A percentile compares a stretch with the other conserved stretches of the same genome.
Conservation (phyloP, 2,797 vertebrate genomes). For the Triplophysa bombifrons region DNA sequence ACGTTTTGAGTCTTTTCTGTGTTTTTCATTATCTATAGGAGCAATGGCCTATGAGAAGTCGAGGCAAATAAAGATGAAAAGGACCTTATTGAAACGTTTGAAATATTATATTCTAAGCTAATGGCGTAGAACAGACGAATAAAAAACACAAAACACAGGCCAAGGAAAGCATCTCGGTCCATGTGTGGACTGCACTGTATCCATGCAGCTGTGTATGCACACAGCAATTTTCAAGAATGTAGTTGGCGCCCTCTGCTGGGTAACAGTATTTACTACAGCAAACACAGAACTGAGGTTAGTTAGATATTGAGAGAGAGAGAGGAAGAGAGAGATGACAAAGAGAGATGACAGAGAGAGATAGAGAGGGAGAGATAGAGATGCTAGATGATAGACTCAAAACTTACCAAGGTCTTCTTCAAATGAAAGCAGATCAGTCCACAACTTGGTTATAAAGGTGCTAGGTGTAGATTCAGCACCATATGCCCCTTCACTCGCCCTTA, state of each 20-base stretch:
- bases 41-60: neutral
- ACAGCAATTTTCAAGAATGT: neutral
- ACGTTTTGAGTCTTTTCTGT: neutral
- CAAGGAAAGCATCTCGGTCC: conserved; percentile 49
- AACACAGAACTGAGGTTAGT: neutral
- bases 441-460: neutral
- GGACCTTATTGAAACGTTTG: conserved; percentile 11
- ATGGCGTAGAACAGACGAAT: conserved; percentile 40
- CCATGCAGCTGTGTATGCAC: neutral
- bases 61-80: conserved; percentile 14
- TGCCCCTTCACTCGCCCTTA: neutral
- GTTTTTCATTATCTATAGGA: conserved; percentile 14
- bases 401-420: neutral
- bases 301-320: too few relatives aligned
- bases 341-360: too few relatives aligned
- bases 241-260: conserved; percentile 41
- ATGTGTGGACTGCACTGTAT: conserved; percentile 3
- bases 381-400: neutral
- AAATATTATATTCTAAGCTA: conserved; percentile 26
- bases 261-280: neutral
- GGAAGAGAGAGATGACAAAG: too few relatives aligned
- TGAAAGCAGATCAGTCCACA: neutral
- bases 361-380: too few relatives aligned
- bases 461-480: neutral
- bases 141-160: conserved; percentile 31